Percentiles rank a stretch among this genome's conserved stretches.
phyloP scores from a whole-genome alignment of 2,797 vertebrate species.

The Amniataba percoides region DNA sequence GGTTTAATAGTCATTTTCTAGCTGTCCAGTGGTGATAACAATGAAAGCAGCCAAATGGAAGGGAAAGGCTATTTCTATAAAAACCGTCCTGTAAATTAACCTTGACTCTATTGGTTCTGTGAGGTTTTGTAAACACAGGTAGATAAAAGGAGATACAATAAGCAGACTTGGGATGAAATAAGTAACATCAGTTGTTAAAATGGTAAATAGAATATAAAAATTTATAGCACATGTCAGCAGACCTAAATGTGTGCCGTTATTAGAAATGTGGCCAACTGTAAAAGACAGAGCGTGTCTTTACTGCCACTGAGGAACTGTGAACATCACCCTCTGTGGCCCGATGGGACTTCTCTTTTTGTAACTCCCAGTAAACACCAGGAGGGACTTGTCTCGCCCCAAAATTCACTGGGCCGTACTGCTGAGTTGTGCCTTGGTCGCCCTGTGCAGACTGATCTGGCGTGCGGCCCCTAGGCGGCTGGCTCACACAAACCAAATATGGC shows the following conservation, averaged over 20 bases:
- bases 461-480: constrained; percentile 50
- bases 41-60: constrained; percentile 43
- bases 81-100: constrained; percentile 44
- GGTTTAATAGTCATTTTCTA: constrained; percentile 44
- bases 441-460: constrained; percentile 62
- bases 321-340: constrained; percentile 19
- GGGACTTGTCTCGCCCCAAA: constrained; percentile 57
- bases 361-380: constrained; percentile 66
- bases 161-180: background rate
- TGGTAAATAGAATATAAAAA: background rate
- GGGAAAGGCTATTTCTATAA: constrained; percentile 37
- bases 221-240: background rate
- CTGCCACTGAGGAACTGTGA: constrained; percentile 32
- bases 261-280: constrained; percentile 32
- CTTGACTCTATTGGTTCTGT: constrained; percentile 5
- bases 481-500: constrained; percentile 50
- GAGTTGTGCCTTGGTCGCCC: constrained; percentile 50
- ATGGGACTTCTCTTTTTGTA: constrained; percentile 42
- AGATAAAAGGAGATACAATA: constrained; percentile 8
- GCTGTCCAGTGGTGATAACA: constrained; percentile 55
- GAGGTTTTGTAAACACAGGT: constrained; percentile 18
- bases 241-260: constrained; percentile 18
- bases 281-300: constrained; percentile 39
- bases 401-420: constrained; percentile 57
- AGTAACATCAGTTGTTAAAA: constrained; percentile 9